Percentiles rank a stretch among this genome's conserved stretches.
phyloP scores from a whole-genome alignment of 2,888 invertebrate species.

The Scaptomyza tumidula region DNA sequence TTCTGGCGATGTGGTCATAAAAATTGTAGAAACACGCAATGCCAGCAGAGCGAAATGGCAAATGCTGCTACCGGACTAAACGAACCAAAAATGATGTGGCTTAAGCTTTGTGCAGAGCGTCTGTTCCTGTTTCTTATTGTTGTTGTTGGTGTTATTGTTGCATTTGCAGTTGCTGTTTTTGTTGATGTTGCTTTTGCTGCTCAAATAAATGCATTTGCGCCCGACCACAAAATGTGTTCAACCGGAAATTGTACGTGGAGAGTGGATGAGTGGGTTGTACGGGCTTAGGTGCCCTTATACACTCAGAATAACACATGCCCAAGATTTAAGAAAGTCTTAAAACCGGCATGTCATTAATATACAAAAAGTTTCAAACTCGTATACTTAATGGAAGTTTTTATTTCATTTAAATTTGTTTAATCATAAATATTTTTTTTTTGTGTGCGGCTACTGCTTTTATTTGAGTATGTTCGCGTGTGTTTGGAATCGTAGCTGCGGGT shows the following conservation, averaged over 20 bases:
- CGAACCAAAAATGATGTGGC: slow-evolving; percentile 80
- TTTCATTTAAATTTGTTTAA: not conserved
- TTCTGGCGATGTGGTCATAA: slow-evolving; percentile 46
- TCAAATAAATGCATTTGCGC: slow-evolving; percentile 79
- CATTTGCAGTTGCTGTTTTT: slow-evolving; percentile 35
- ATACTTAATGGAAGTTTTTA: not conserved
- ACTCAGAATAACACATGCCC: slow-evolving; percentile 5
- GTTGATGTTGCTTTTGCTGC: slow-evolving; percentile 48
- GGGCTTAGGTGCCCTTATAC: slow-evolving; percentile 24
- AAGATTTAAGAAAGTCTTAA: not conserved
- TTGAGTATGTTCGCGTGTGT: slow-evolving; percentile 2
- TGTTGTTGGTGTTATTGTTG: slow-evolving; percentile 32
- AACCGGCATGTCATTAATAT: not conserved
- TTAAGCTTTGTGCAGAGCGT: slow-evolving; percentile 73
- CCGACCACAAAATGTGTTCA: slow-evolving; percentile 83
- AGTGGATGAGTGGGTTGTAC: slow-evolving; percentile 62
- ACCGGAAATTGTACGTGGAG: slow-evolving; percentile 82
- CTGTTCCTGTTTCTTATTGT: slow-evolving; percentile 36
- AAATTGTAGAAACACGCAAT: slow-evolving; percentile 45
- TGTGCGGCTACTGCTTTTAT: slow-evolving; percentile 6
- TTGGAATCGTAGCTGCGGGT: slow-evolving; percentile 8
- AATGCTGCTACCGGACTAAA: slow-evolving; percentile 64
- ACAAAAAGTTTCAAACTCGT: not conserved
- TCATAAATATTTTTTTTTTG: not conserved
- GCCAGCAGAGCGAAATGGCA: slow-evolving; percentile 68